Conservation (phyloP, 1,140 invertebrate species). For the Gryon sp. region DNA sequence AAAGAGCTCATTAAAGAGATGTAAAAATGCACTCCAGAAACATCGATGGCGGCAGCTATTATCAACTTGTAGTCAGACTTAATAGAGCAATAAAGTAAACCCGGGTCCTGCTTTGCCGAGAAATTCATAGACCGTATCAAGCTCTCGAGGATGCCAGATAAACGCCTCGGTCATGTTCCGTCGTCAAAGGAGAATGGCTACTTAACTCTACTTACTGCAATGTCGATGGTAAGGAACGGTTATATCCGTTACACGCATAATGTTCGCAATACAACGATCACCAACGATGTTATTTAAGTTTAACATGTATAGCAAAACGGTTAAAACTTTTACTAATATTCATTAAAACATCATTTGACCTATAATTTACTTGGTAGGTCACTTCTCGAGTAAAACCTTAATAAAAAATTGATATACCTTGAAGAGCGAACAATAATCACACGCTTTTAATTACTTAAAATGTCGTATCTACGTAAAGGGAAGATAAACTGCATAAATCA, state of each 20-base stretch:
- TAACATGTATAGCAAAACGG: slow-evolving; percentile 44
- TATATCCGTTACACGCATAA: slow-evolving; percentile 53
- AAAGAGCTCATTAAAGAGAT: slow-evolving; percentile 9
- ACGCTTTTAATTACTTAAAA: too few relatives aligned
- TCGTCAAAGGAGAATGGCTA: slow-evolving; percentile 33
- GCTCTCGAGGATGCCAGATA: slow-evolving; percentile 39
- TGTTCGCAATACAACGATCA: slow-evolving; percentile 6
- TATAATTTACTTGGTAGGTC: slow-evolving; percentile 16
- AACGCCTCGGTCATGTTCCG: slow-evolving; percentile 36
- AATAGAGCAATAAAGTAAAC: slow-evolving; percentile 64
- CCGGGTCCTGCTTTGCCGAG: slow-evolving; percentile 25
- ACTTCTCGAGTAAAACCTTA: background rate
- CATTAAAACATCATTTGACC: slow-evolving; percentile 29
- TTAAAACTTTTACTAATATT: slow-evolving; percentile 40
- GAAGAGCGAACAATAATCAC: too few relatives aligned
- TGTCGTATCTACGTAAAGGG: too few relatives aligned
- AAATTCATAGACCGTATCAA: slow-evolving; percentile 62
- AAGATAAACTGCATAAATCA: too few relatives aligned
- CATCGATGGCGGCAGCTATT: slow-evolving; percentile 19
- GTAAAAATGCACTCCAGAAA: slow-evolving; percentile 16
- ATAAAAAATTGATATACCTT: too few relatives aligned
- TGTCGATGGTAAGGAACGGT: slow-evolving; percentile 38
- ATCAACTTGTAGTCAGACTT: slow-evolving; percentile 52
- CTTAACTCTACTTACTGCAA: slow-evolving; percentile 37
- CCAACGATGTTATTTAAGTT: slow-evolving; percentile 18